A percentile compares a stretch with the other conserved stretches of the same genome.
phyloP scores from a whole-genome alignment of 1,140 invertebrate genomes.

The Anoplophora glabripennis region DNA sequence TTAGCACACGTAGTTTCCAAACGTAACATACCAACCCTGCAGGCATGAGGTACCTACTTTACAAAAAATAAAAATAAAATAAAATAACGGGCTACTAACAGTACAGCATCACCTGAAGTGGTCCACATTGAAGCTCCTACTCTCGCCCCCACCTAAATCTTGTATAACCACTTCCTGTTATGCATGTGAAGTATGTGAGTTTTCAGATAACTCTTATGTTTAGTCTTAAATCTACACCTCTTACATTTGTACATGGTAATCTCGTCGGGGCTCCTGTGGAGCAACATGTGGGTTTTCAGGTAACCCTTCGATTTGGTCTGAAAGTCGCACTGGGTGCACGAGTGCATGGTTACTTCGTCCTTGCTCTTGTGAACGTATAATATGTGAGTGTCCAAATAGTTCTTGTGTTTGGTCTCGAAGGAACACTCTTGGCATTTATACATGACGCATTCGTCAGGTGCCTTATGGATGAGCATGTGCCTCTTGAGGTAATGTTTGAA shows the following conservation, averaged over 20 bases:
- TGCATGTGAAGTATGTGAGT: slow-evolving; percentile 21
- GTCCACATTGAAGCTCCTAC: background rate
- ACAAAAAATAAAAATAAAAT: too few species aligned
- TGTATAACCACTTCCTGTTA: slow-evolving; percentile 11
- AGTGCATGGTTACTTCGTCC: slow-evolving; percentile 10
- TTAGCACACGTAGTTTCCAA: too few species aligned
- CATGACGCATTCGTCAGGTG: slow-evolving; percentile 11
- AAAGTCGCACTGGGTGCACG: slow-evolving; percentile 17
- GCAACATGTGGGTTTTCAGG: slow-evolving; percentile 19
- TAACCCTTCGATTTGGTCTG: slow-evolving; percentile 21
- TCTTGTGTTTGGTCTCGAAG: slow-evolving; percentile 14
- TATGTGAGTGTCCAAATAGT: too few species aligned
- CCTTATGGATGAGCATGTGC: slow-evolving; percentile 13
- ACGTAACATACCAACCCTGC: too few species aligned
- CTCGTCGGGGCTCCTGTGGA: slow-evolving; percentile 15
- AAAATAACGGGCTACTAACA: too few species aligned
- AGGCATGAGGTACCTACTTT: too few species aligned
- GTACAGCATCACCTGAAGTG: too few species aligned
- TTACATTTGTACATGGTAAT: slow-evolving; percentile 12
- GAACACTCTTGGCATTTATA: slow-evolving; percentile 17
- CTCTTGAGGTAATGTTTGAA: slow-evolving; percentile 4
- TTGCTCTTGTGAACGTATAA: slow-evolving; percentile 18
- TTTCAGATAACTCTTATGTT: slow-evolving; percentile 17
- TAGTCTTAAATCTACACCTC: slow-evolving; percentile 15
- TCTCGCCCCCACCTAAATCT: background rate